These are phyloP conservation scores for Pogoniulus pusillus DNA, from an alignment of 2,797 vertebrate species.

Conservation along the genomic window DNA sequence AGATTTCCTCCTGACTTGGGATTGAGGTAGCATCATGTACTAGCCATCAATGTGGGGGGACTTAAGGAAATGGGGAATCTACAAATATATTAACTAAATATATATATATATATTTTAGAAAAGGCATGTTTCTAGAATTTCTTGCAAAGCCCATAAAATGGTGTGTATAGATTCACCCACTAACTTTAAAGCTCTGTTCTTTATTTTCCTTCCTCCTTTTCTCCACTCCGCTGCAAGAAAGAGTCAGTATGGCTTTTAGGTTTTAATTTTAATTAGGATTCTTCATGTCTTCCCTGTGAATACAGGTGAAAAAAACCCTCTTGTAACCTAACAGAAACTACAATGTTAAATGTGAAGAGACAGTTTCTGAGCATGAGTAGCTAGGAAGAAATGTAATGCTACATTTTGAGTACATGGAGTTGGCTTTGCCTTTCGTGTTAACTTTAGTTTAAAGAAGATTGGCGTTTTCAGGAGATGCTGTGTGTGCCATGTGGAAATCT, in stretches of 20 bases:
- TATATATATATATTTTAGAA: too few species aligned
- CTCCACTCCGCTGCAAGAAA: neutral
- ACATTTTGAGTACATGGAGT: accelerated
- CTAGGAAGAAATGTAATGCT: neutral
- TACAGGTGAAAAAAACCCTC: neutral
- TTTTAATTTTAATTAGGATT: neutral
- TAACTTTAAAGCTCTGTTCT: neutral
- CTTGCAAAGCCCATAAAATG: neutral
- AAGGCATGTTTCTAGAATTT: neutral
- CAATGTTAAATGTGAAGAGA: neutral
- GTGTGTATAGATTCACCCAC: neutral
- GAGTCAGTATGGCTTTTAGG: neutral
- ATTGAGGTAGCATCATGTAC: neutral
- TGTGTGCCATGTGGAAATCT: neutral
- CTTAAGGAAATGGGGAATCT: neutral
- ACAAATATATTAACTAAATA: neutral
- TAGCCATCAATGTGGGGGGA: neutral
- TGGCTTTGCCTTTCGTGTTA: neutral
- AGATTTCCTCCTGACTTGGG: neutral
- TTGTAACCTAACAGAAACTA: neutral
- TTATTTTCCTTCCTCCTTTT: neutral
- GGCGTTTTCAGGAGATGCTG: neutral
- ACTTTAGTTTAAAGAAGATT: neutral
- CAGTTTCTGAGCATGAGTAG: neutral
- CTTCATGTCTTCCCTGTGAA: neutral